Evolutionary conservation across 2,797 vertebrate genomes (phyloP).

Genomic region (Micromesistius poutassou): DNA sequence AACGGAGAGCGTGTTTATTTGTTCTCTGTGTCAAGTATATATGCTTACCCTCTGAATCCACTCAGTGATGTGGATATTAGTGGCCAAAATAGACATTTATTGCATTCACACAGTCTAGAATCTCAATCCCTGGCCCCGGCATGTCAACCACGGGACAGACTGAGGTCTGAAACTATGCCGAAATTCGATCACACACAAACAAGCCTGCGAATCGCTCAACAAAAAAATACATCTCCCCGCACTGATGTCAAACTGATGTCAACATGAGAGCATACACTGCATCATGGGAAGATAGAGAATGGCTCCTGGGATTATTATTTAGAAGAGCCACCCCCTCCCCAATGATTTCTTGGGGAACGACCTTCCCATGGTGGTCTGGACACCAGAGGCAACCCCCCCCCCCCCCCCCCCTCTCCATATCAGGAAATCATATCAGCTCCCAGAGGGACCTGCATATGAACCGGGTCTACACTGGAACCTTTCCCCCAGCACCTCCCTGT

Average conservation of each 20-base stretch:
- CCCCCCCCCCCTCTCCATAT: slow-evolving; percentile 46
- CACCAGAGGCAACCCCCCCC: slow-evolving; percentile 49
- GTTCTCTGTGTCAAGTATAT: background rate
- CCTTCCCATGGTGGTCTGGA: slow-evolving; percentile 60
- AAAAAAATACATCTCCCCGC: background rate
- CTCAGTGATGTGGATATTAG: background rate
- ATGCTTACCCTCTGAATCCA: too few relatives aligned
- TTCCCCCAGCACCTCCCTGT: background rate
- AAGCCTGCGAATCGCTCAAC: background rate
- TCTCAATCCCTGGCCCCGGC: background rate
- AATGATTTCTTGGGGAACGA: slow-evolving; percentile 22
- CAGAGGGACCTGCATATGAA: slow-evolving; percentile 30
- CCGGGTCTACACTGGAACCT: slow-evolving; percentile 17
- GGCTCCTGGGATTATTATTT: slow-evolving; percentile 9
- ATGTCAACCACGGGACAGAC: background rate
- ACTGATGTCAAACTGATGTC: background rate
- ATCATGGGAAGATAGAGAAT: slow-evolving; percentile 28
- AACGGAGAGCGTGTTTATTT: background rate
- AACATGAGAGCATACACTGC: background rate
- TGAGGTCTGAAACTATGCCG: background rate
- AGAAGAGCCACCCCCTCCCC: slow-evolving; percentile 1
- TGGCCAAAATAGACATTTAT: background rate
- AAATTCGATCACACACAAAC: background rate
- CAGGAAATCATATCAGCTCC: slow-evolving; percentile 48
- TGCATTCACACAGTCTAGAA: too few relatives aligned